These are phyloP conservation scores for Samia ricini DNA, from an alignment of 1,140 invertebrate genomes.

Conservation along the genomic window DNA sequence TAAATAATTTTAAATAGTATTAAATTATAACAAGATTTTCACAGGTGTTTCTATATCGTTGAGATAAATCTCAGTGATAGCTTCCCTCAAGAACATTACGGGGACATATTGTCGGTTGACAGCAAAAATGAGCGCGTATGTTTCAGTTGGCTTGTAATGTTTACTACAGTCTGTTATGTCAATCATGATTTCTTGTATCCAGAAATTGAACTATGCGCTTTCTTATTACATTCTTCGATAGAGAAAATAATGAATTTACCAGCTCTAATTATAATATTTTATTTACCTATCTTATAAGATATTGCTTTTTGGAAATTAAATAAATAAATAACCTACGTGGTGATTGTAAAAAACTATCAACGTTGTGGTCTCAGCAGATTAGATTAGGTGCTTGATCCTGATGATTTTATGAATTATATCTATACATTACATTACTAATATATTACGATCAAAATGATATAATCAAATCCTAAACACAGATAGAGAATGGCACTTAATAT, in stretches of 20 bases:
- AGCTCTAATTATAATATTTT: not conserved
- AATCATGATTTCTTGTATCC: slow-evolving; percentile 30
- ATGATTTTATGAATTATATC: too few relatives aligned
- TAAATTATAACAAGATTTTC: slow-evolving; percentile 10
- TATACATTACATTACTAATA: too few relatives aligned
- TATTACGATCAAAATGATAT: too few relatives aligned
- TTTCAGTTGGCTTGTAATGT: slow-evolving; percentile 31
- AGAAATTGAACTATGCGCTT: slow-evolving; percentile 15
- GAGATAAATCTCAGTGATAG: slow-evolving; percentile 41
- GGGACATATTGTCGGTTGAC: slow-evolving; percentile 41
- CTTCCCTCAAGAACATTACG: slow-evolving; percentile 33
- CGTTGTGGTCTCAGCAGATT: too few relatives aligned
- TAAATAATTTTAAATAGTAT: slow-evolving; percentile 1
- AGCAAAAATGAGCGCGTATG: slow-evolving; percentile 40
- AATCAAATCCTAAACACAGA: too few relatives aligned
- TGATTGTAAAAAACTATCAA: too few relatives aligned
- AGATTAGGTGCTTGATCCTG: too few relatives aligned
- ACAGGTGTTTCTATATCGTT: slow-evolving; percentile 19
- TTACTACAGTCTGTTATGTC: slow-evolving; percentile 33
- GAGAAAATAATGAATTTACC: not conserved
- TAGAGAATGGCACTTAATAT: too few relatives aligned
- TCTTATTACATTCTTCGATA: not conserved
- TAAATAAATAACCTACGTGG: not conserved
- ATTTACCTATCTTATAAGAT: not conserved
- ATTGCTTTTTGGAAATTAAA: not conserved